These are phyloP conservation scores for Gephyroberyx darwinii DNA, from an alignment of 2,797 vertebrate genomes.

Conservation along the genomic window DNA sequence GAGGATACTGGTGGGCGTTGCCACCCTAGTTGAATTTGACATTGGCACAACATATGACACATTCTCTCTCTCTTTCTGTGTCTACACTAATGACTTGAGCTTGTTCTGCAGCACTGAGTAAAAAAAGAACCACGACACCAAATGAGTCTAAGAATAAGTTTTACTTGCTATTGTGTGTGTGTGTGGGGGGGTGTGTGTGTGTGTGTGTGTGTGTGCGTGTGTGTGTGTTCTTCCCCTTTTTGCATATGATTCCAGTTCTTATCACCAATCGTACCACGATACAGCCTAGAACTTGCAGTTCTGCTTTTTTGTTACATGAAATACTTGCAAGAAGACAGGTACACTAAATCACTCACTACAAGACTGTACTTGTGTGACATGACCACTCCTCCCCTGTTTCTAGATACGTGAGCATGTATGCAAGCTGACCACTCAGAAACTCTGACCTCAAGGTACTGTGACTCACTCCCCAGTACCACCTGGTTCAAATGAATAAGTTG, in stretches of 20 bases:
- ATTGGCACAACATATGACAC: slow-evolving; percentile 25
- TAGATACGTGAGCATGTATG: slow-evolving; percentile 36
- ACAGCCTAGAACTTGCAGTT: slow-evolving; percentile 50
- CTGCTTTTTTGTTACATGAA: slow-evolving; percentile 58
- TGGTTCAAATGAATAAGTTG: slow-evolving; percentile 62
- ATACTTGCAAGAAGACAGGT: slow-evolving; percentile 39
- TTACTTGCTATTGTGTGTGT: neutral
- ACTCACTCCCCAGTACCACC: slow-evolving; percentile 60
- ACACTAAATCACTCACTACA: slow-evolving; percentile 56
- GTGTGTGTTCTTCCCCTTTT: slow-evolving; percentile 29
- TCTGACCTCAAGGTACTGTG: slow-evolving; percentile 45
- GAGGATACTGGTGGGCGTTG: slow-evolving; percentile 16
- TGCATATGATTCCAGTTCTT: slow-evolving; percentile 30
- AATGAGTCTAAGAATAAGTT: neutral
- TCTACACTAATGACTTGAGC: neutral
- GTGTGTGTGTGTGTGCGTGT: slow-evolving; percentile 2
- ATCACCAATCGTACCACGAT: slow-evolving; percentile 42
- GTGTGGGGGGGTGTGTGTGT: slow-evolving; percentile 1
- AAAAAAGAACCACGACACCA: neutral
- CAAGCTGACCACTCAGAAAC: slow-evolving; percentile 46
- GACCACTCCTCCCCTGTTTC: slow-evolving; percentile 14
- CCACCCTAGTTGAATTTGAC: slow-evolving; percentile 25
- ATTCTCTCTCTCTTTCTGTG: neutral
- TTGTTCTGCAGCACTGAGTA: neutral
- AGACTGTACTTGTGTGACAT: slow-evolving; percentile 23